Percentiles rank a stretch among this genome's conserved stretches.
Conservation (phyloP, 2,797 vertebrate genomes). For the Centropyge bicolor region DNA sequence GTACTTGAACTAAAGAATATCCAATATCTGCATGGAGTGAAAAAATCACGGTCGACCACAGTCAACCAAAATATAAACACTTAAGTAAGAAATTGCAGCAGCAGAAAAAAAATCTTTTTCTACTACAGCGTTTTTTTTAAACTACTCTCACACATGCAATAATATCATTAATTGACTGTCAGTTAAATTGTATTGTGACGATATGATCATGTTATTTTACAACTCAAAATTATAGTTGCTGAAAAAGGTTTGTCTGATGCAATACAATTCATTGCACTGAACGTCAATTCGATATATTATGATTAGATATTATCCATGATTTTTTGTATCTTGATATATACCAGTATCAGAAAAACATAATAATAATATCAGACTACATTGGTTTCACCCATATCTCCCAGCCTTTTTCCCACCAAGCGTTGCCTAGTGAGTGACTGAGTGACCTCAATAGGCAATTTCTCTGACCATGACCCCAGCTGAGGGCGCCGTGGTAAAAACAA, state of each 20-base stretch:
- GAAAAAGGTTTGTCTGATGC: slow-evolving; percentile 6
- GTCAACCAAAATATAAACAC: not conserved
- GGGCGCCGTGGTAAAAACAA: slow-evolving; percentile 45
- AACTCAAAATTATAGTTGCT: not conserved
- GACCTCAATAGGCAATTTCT: slow-evolving; percentile 30
- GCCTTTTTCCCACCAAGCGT: not conserved
- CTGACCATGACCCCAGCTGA: slow-evolving; percentile 11
- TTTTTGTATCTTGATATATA: not conserved
- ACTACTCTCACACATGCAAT: not conserved
- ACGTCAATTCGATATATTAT: not conserved
- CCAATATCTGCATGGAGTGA: not conserved
- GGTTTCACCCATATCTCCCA: not conserved
- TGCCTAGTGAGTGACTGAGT: slow-evolving; percentile 3
- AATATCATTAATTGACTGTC: not conserved
- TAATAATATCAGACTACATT: not conserved
- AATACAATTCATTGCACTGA: not conserved
- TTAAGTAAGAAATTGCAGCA: not conserved
- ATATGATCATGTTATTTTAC: not conserved
- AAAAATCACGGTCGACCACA: not conserved
- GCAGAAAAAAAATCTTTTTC: not conserved
- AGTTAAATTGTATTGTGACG: not conserved
- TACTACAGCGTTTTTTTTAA: too few relatives aligned
- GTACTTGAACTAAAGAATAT: not conserved
- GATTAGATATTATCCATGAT: not conserved
- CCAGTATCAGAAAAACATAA: not conserved